Base-by-base conservation (phyloP, 2,113 vertebrate species). In the Eonycteris spelaea region DNA sequence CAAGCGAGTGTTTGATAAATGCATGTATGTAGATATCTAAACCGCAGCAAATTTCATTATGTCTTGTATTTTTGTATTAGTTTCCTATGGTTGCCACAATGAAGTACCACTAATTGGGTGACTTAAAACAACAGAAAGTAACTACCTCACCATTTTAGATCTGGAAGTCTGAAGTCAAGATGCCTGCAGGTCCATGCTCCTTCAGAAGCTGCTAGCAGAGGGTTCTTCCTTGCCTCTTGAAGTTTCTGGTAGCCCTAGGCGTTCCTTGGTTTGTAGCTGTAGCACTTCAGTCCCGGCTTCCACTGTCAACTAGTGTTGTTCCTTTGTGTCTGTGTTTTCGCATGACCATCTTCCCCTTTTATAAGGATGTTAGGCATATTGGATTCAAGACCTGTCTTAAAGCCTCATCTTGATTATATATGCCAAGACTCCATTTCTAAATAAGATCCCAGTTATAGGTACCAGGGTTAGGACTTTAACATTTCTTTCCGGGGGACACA, bases 21-120 rank as follows among this genome's bases (percentile, higher is more conserved):
- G 55, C 73, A 68, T 92, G 53, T 95, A 63, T 15, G 35, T 90
- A 88, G n/a, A 96, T 75, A 97, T 96, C 51, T 93, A 97, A 97
- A 97, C 95, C 26, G 94, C 38, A 59, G 55, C 9, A 84, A 55
- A 61, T 65, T n/a, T n/a, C 40, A 73, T 26, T 63, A 30, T 13
- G 68, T 63, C 10, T 87, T 85, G 4, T 86, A 3, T 28, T 63
- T 8, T 87, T 85, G 4, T 86, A 3, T 28, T 55, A 33, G 33
- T 51, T 85, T 74, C 70, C 40, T 35, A 74, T 6, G 78, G 59
- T 5, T 13, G 15, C 33, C 16, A 5, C 35, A 63, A 40, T 33
- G 21, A 68, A 70, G 28, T 35, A 12, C 38, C 53, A 55, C 61
- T 68, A 71, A 84, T 35, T 13, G 7, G 16, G 19, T 70, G 51